A percentile compares a stretch with the other conserved stretches of the same genome.
Evolutionary conservation across 2,113 vertebrate genomes (phyloP).

Genomic region (Thermophis baileyi): DNA sequence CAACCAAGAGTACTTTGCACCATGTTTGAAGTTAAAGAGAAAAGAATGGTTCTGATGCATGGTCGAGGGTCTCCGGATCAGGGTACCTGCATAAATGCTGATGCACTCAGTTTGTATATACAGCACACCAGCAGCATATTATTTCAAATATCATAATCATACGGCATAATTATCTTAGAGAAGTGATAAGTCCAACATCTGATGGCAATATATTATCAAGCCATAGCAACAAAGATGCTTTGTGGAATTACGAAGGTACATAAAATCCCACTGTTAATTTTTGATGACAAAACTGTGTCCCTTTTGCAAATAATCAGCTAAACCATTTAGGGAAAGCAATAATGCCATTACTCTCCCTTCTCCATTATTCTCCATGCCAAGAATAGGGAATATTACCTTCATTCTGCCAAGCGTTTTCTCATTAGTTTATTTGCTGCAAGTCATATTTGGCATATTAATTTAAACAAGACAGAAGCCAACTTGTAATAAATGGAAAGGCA

Average conservation of each 20-base stretch:
- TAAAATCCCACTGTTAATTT: not conserved
- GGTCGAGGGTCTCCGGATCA: not conserved
- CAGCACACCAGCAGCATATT: not conserved
- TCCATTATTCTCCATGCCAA: not conserved
- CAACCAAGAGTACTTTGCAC: not conserved
- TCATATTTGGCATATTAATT: not conserved
- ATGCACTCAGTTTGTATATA: not conserved
- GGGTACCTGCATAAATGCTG: not conserved
- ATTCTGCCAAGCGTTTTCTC: not conserved
- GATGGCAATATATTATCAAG: not conserved
- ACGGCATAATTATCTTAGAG: not conserved
- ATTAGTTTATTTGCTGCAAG: not conserved
- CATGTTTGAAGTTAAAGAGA: not conserved
- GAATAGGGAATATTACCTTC: not conserved
- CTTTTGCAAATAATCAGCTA: not conserved
- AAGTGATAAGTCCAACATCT: not conserved
- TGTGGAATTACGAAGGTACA: not conserved
- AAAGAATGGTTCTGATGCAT: not conserved
- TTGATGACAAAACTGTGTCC: not conserved
- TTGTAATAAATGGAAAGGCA: not conserved
- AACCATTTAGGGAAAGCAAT: not conserved
- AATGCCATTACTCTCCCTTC: not conserved
- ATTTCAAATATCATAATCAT: not conserved
- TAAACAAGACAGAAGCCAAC: not conserved
- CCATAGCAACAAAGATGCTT: not conserved